phyloP scores from a whole-genome alignment of 1,140 invertebrate genomes.

The Solenopsis invicta region DNA sequence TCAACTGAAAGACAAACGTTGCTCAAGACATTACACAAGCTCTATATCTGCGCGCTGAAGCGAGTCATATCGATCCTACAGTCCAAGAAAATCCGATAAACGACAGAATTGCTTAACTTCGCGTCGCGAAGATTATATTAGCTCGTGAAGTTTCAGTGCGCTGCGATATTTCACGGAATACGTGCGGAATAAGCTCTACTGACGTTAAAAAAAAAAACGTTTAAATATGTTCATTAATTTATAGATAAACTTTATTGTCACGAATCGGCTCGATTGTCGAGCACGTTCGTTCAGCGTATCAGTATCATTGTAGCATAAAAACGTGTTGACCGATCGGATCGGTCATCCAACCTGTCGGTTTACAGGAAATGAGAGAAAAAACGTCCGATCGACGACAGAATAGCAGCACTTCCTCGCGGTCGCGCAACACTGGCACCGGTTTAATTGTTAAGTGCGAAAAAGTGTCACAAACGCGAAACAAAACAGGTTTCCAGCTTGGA shows the following conservation, averaged over 20 bases:
- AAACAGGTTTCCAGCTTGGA: slow-evolving; percentile 63
- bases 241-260: not conserved
- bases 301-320: not conserved
- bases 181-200: not conserved
- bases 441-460: slow-evolving; percentile 37
- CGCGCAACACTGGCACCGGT: slow-evolving; percentile 27
- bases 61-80: slow-evolving; percentile 11
- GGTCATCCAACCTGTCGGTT: not conserved
- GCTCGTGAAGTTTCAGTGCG: not conserved
- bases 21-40: slow-evolving; percentile 22
- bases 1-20: slow-evolving; percentile 1
- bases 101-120: slow-evolving; percentile 7
- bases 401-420: slow-evolving; percentile 14
- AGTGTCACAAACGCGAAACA: slow-evolving; percentile 43
- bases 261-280: not conserved
- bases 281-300: not conserved
- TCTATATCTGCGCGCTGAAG: not conserved
- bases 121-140: slow-evolving; percentile 7
- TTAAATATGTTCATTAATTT: not conserved
- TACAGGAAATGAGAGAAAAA: slow-evolving; percentile 16
- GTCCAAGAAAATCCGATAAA: slow-evolving; percentile 35
- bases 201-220: too few relatives aligned
- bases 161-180: not conserved
- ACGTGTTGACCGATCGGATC: not conserved
- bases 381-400: not conserved